Evolutionary conservation across 2,113 vertebrate genomes (phyloP).

Genomic region (Pimephales promelas): DNA sequence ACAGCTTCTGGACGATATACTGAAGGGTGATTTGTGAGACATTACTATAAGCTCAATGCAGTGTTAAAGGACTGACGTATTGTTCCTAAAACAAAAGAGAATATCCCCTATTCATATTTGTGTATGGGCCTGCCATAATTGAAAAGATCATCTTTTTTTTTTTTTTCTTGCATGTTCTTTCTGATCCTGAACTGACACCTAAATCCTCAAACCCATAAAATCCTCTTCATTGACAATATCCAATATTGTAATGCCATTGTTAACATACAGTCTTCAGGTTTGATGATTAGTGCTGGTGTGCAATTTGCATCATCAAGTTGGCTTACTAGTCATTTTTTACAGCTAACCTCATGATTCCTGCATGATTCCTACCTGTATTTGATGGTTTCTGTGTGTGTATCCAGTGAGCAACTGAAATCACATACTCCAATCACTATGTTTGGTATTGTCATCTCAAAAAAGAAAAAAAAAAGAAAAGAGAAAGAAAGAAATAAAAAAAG

Average conservation of each 20-base stretch:
- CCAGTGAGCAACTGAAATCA: neutral
- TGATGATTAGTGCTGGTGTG: neutral
- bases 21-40: neutral
- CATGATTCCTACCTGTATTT: neutral
- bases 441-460: slow-evolving; percentile 12
- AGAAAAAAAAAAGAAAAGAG: too few species aligned
- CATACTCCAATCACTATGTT: neutral
- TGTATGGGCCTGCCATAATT: neutral
- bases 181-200: slow-evolving; percentile 9
- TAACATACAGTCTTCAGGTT: neutral
- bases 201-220: neutral
- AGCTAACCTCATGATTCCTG: neutral
- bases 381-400: neutral
- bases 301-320: neutral
- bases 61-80: neutral
- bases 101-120: neutral
- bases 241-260: neutral
- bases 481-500: neutral
- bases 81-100: neutral
- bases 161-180: neutral
- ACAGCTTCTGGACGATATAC: neutral
- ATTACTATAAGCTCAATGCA: neutral
- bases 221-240: neutral
- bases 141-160: neutral
- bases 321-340: neutral